Percentiles rank a stretch among this genome's conserved stretches.
Conservation (phyloP, 2,797 vertebrate genomes). For the Linurgus olivaceus region DNA sequence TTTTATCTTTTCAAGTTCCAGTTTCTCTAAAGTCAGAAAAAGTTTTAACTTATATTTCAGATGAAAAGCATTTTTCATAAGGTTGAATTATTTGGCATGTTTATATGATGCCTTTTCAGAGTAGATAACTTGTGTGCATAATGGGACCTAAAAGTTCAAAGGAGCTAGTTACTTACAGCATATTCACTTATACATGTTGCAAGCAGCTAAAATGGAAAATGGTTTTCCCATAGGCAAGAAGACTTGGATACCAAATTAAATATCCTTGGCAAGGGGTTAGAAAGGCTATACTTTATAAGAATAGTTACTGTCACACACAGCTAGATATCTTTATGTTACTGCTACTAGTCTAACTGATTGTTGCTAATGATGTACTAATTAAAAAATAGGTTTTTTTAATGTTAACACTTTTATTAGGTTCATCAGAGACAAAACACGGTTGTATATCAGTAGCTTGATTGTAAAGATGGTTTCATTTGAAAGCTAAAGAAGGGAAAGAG, state of each 20-base stretch:
- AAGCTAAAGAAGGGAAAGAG: not conserved
- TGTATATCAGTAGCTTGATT: not conserved
- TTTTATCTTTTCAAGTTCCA: constrained; percentile 63
- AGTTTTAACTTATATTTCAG: constrained; percentile 40
- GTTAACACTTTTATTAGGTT: not conserved
- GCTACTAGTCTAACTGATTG: not conserved
- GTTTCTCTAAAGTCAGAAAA: constrained; percentile 56
- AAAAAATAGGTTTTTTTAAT: not conserved
- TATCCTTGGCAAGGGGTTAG: not conserved
- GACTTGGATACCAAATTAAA: constrained; percentile 1
- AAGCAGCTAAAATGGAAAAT: constrained; percentile 33
- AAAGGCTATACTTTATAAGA: not conserved
- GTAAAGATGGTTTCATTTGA: not conserved
- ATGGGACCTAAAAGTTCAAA: constrained; percentile 32
- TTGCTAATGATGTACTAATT: not conserved
- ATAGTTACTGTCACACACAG: not conserved
- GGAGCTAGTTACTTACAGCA: constrained; percentile 18
- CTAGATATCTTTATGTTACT: not conserved
- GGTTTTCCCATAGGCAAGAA: not conserved
- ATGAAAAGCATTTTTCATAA: constrained; percentile 54
- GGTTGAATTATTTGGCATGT: constrained; percentile 40
- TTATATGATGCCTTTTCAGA: constrained; percentile 47
- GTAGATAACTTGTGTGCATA: constrained; percentile 38
- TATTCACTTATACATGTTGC: not conserved
- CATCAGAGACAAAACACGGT: not conserved